phyloP scores from a whole-genome alignment of 2,113 vertebrate genomes.

The Zeus faber region DNA sequence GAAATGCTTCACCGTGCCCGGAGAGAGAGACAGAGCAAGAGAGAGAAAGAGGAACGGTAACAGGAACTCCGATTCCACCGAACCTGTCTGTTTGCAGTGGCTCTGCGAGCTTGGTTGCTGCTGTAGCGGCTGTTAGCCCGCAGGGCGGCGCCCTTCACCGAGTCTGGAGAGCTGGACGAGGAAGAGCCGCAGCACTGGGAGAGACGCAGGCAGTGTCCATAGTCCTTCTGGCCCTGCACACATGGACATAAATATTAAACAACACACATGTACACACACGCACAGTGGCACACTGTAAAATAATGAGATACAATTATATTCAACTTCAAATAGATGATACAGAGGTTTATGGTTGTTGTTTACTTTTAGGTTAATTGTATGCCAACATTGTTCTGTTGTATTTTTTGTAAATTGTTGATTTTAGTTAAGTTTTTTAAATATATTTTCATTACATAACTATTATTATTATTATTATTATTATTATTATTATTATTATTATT shows the following conservation, averaged over 20 bases:
- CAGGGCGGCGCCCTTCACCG: conserved; percentile 86
- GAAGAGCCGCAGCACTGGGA: conserved; percentile 87
- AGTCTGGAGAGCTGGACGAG: conserved; percentile 81
- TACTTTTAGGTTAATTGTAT: no score
- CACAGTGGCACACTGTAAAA: not conserved
- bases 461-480: no score
- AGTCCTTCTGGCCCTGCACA: conserved; percentile 88
- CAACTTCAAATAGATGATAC: no score
- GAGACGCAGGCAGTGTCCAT: conserved; percentile 87
- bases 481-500: no score
- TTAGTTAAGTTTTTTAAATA: no score
- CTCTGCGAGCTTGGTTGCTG: conserved; percentile 80
- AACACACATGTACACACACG: conserved; percentile 4
- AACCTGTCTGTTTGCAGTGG: conserved; percentile 74
- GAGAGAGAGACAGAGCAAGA: not conserved
- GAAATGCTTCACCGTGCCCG: no score
- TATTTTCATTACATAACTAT: no score
- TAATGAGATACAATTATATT: not conserved
- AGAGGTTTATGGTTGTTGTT: no score
- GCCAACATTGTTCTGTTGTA: no score
- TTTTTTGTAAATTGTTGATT: no score
- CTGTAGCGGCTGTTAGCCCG: conserved; percentile 89
- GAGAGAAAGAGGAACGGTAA: not conserved
- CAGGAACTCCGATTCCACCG: no score
- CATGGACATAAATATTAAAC: conserved; percentile 1